phyloP scores from a whole-genome alignment of 2,888 invertebrate genomes.

The Drosophila neotestacea region DNA sequence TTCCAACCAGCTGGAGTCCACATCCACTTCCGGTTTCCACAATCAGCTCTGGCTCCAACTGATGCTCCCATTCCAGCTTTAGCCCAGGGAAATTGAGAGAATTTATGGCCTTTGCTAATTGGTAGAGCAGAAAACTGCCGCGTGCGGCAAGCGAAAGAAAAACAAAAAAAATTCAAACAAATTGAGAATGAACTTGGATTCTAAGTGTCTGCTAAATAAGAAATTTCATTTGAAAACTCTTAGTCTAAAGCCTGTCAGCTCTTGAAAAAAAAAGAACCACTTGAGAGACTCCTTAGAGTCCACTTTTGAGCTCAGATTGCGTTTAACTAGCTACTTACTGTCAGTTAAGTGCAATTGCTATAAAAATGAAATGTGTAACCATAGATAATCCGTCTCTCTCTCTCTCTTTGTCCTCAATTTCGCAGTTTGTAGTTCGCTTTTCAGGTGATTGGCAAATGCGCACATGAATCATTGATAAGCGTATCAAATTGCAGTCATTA shows the following conservation, averaged over 20 bases:
- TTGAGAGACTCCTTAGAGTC: constrained; percentile 25
- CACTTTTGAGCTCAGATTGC: constrained; percentile 45
- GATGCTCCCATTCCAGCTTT: constrained; percentile 11
- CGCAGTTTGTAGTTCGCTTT: constrained; percentile 2
- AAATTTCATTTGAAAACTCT: constrained; percentile 56
- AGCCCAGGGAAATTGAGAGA: constrained; percentile 41
- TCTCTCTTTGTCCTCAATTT: constrained; percentile 1
- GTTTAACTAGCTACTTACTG: constrained; percentile 64
- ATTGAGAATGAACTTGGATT: constrained; percentile 40
- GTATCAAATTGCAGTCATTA: constrained; percentile 77
- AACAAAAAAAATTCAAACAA: constrained; percentile 16
- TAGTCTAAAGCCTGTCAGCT: constrained; percentile 14
- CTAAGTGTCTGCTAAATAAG: constrained; percentile 54
- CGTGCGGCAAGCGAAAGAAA: constrained; percentile 51
- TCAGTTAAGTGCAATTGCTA: constrained; percentile 65
- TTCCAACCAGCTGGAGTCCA: constrained; percentile 70
- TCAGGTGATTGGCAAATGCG: constrained; percentile 58
- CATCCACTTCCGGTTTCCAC: constrained; percentile 36
- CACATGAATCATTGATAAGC: constrained; percentile 77
- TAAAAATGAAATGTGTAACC: constrained; percentile 47
- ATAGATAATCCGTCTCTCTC: constrained; percentile 1
- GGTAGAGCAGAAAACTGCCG: constrained; percentile 71
- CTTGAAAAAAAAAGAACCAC: constrained; percentile 12
- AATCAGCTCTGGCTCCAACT: constrained; percentile 26
- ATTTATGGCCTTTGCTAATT: constrained; percentile 77